A percentile compares a stretch with the other conserved stretches of the same genome.
Conservation (phyloP, 2,113 vertebrate genomes). For the Baryphthengus martii region DNA sequence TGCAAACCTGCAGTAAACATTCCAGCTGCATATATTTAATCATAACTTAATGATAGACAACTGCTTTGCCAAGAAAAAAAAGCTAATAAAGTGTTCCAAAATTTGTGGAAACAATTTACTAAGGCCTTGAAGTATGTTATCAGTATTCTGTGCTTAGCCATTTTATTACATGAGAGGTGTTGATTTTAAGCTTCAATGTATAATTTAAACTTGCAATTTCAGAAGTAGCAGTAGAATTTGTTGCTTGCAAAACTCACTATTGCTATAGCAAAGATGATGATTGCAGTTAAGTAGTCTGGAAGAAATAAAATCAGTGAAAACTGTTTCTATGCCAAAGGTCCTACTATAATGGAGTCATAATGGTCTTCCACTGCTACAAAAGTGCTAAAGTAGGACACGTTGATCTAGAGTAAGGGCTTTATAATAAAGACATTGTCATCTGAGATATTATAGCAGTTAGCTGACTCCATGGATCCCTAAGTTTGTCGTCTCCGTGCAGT, state of each 20-base stretch:
- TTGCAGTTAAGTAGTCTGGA: background rate
- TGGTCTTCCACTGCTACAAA: background rate
- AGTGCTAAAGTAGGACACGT: background rate
- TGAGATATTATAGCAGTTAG: background rate
- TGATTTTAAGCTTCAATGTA: background rate
- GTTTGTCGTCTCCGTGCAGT: background rate
- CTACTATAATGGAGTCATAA: background rate
- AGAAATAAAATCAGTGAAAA: background rate
- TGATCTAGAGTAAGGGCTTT: background rate
- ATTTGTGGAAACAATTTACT: background rate
- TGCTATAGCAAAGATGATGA: background rate
- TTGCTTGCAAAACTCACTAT: background rate
- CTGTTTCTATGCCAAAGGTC: background rate
- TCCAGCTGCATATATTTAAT: constrained; percentile 12
- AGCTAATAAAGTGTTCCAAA: background rate
- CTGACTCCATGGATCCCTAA: background rate
- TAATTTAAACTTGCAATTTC: background rate
- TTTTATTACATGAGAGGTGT: background rate
- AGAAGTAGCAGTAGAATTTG: background rate
- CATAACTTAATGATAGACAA: background rate
- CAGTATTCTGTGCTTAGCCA: background rate
- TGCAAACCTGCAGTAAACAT: constrained; percentile 24
- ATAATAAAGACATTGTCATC: background rate
- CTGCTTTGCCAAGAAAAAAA: background rate
- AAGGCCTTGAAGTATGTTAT: background rate